A percentile compares a stretch with the other conserved stretches of the same genome.
These are phyloP conservation scores for Orientallactaga sibirica DNA, from an alignment of 2,797 vertebrate genomes.

Conservation along the genomic window DNA sequence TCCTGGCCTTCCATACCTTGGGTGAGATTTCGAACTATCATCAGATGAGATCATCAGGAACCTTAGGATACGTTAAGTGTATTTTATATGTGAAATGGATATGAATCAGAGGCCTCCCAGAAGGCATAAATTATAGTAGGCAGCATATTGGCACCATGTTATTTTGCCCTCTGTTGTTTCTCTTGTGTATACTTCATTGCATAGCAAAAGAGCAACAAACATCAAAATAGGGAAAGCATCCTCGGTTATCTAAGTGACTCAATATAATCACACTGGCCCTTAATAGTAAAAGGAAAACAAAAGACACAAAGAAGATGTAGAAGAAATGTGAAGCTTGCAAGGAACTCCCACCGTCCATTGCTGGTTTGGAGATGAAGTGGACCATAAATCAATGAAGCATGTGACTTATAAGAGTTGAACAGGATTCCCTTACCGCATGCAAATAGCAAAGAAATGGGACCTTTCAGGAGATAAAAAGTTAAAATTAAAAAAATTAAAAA, in stretches of 20 bases:
- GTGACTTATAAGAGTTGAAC: background rate
- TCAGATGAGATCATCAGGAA: background rate
- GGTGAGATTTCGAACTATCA: background rate
- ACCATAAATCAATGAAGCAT: slow-evolving; percentile 2
- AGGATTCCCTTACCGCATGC: background rate
- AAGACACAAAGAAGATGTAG: background rate
- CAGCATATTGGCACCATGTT: background rate
- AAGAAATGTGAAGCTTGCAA: slow-evolving; percentile 18
- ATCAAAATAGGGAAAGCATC: slow-evolving; percentile 45
- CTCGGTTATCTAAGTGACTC: background rate
- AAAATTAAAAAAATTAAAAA: background rate
- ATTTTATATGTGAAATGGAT: background rate
- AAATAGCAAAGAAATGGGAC: slow-evolving; percentile 19
- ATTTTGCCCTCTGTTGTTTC: background rate
- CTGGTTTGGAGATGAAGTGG: background rate
- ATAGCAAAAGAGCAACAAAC: background rate
- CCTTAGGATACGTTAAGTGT: background rate
- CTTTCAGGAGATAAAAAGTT: background rate
- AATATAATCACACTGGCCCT: background rate
- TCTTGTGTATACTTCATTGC: background rate
- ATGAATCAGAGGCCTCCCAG: background rate
- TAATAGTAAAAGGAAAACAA: slow-evolving; percentile 32
- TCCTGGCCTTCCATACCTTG: slow-evolving; percentile 13
- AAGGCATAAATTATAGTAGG: background rate
- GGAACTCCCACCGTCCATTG: background rate